Base-by-base conservation (phyloP, 2,888 invertebrate genomes). In the Eilema sororculum region DNA sequence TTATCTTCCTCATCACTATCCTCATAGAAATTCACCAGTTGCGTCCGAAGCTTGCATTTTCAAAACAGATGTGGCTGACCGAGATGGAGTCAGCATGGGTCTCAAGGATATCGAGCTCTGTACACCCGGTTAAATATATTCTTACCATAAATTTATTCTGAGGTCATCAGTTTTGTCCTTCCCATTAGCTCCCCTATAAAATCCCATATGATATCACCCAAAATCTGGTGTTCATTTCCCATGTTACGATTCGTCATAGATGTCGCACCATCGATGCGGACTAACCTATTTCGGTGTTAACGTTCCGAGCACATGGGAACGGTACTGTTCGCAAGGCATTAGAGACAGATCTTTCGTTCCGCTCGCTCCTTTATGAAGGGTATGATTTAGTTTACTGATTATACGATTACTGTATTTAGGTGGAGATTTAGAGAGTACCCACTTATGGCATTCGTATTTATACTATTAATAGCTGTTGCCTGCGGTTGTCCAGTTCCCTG, bases 281-380 rank as follows among this genome's bases (percentile, higher is more conserved):
- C 79, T 81, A 86, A 78, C 79, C 70, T 83, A 87, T 82, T 85
- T 83, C 67, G 67, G 75, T 76, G 78, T 77, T 83, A 77, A 82
- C 80, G 78, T 80, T 78, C 41, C 22, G 84, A 77, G 46, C 65
- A 81, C 85, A 87, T 94, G 95, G 92, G 95, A 95, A 95, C 88
- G 74, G 72, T 74, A 74, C 68, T 67, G 87, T 92, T 93, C 93
- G 89, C 94, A 92, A 87, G 87, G 75, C 71, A 85, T 93, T 90
- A 69, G 93, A 74, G 77, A 90, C 82, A 90, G 85, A 30, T 52
- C 63, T 79, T 90, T 87, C 75, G 91, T 78, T 76, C 86, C 89
- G 90, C 91, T 84, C 67, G 62, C 65, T 66, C 65, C 67, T 59
- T 67, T 46, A n/a, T 64, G 22, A 16, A 67, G 56, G 59, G 64